Base-by-base conservation (phyloP, 37 sponge, comb jelly and placozoan genomes). In the Amphimedon queenslandica region DNA sequence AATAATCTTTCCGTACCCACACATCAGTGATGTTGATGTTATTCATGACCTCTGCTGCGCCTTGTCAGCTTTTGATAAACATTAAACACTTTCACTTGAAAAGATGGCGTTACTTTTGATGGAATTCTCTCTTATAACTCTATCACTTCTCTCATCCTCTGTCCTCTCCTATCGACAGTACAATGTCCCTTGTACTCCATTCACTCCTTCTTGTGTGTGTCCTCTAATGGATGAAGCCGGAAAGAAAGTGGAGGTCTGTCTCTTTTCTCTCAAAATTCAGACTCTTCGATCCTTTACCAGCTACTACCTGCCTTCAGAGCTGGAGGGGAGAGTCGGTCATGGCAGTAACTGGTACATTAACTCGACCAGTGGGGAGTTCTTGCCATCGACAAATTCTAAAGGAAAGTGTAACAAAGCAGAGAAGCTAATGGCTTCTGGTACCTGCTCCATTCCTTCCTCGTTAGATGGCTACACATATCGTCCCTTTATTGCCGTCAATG, bases 401-500 rank as follows among this genome's bases (percentile, higher is more conserved):
- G n/a, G n/a, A n/a, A n/a, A n/a, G n/a, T n/a, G n/a, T n/a, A n/a
- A n/a, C n/a, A n/a, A n/a, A n/a, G n/a, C n/a, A n/a, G n/a, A n/a
- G n/a, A n/a, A n/a, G n/a, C n/a, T n/a, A n/a, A n/a, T n/a, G n/a
- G n/a, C n/a, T n/a, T n/a, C n/a, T n/a, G n/a, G n/a, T n/a, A n/a
- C n/a, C n/a, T n/a, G n/a, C n/a, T n/a, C n/a, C n/a, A n/a, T n/a
- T n/a, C n/a, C n/a, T n/a, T 47, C 13, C 41, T 40, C 75, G 18
- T 65, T 61, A n/a, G 76, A 76, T 76, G 71, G 77, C 1, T 24
- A 3, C 21, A 67, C 67, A 40, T 82, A 56, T 40, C 57, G 70
- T 18, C 25, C 58, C 37, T 57, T 75, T 23, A 31, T 82, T 24
- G 76, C 66, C 28, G 34, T 75, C 11, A 82, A 82, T 66, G 83